Conservation (phyloP, 2,113 vertebrate genomes). For the Cyanoramphus novaezelandiae region DNA sequence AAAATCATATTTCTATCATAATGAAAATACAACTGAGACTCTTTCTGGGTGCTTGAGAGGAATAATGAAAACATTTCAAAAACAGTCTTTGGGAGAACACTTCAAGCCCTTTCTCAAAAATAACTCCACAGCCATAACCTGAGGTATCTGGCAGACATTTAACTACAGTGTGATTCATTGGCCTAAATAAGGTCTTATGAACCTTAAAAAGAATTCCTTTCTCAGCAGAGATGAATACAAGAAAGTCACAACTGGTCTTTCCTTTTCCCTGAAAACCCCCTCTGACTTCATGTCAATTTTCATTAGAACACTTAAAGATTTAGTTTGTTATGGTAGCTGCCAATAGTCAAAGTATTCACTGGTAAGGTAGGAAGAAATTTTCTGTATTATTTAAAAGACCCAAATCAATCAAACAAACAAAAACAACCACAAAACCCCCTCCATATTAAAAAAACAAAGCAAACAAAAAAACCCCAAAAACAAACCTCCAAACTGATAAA, state of each 20-base stretch:
- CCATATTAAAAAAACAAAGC: not conserved
- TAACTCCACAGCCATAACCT: not conserved
- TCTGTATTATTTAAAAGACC: not conserved
- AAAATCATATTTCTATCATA: not conserved
- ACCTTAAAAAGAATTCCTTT: not conserved
- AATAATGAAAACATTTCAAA: not conserved
- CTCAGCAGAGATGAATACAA: not conserved
- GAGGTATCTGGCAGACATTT: not conserved
- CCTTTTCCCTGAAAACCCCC: not conserved
- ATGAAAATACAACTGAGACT: not conserved
- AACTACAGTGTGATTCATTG: not conserved
- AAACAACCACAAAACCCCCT: not conserved
- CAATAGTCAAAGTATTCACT: not conserved
- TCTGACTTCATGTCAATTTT: not conserved
- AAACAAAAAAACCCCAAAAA: not conserved
- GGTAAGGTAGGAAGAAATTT: not conserved
- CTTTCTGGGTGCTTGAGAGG: not conserved
- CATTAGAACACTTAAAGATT: not conserved
- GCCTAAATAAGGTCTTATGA: not conserved
- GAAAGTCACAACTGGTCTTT: not conserved
- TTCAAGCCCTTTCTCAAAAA: not conserved
- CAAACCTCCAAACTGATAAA: not conserved
- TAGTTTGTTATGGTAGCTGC: not conserved
- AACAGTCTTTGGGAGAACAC: not conserved
- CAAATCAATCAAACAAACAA: not conserved